phyloP scores from a whole-genome alignment of 1,140 invertebrate species.

The Panulirus ornatus region DNA sequence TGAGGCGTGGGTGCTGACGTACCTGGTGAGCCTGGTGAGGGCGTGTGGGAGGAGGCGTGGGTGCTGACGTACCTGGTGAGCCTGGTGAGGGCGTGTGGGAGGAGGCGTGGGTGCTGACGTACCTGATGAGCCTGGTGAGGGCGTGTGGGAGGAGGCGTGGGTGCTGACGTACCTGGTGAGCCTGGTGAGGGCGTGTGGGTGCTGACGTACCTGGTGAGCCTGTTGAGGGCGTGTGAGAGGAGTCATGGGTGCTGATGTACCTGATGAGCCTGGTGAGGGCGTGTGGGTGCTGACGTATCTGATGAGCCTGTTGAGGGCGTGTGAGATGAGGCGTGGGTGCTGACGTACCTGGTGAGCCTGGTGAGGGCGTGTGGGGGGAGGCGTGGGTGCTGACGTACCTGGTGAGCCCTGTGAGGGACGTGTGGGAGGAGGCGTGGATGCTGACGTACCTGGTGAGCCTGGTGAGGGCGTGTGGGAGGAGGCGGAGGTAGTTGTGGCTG shows the following conservation, averaged over 20 bases:
- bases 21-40: background rate
- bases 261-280: background rate
- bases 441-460: conserved; percentile 21
- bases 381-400: background rate
- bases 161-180: background rate
- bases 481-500: conserved; percentile 15
- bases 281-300: background rate
- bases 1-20: background rate
- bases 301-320: background rate
- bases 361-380: background rate
- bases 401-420: background rate
- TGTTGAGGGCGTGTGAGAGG: background rate
- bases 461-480: conserved; percentile 30
- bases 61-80: background rate
- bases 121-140: background rate
- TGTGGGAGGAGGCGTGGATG: background rate
- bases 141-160: no score
- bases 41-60: background rate
- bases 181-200: background rate
- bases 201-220: background rate
- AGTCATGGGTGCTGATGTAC: background rate
- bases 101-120: no score
- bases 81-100: background rate
- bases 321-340: background rate
- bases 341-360: background rate